Evolutionary conservation across 2,113 vertebrate genomes (phyloP).

Genomic region (Oryzias celebensis): DNA sequence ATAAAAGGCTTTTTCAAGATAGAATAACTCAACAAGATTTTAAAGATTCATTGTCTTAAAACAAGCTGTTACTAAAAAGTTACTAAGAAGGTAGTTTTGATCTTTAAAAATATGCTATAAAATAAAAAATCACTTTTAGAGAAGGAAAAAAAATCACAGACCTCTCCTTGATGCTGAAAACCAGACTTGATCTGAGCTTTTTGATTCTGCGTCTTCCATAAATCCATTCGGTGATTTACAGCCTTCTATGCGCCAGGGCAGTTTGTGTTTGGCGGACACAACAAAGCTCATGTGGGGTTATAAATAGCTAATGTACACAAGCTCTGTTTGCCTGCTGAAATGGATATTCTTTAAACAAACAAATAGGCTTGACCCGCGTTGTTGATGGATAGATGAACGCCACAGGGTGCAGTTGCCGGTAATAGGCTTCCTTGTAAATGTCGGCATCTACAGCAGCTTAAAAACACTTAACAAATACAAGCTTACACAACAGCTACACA

Average conservation of each 20-base stretch:
- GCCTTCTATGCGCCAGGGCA: slow-evolving; percentile 42
- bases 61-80: no score
- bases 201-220: slow-evolving; percentile 49
- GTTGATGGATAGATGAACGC: slow-evolving; percentile 45
- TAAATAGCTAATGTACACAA: slow-evolving; percentile 71
- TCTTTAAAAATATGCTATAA: no score
- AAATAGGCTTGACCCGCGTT: slow-evolving; percentile 39
- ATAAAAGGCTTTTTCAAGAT: no score
- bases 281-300: slow-evolving; percentile 45
- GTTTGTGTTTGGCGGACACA: slow-evolving; percentile 47
- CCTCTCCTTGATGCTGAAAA: background rate
- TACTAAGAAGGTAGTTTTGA: no score
- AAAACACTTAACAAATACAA: slow-evolving; percentile 47
- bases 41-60: no score
- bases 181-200: slow-evolving; percentile 17
- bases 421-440: slow-evolving; percentile 44
- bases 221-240: slow-evolving; percentile 60
- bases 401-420: slow-evolving; percentile 39
- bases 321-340: slow-evolving; percentile 66
- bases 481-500: slow-evolving; percentile 17
- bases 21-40: no score
- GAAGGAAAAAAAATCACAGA: slow-evolving; percentile 7
- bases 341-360: slow-evolving; percentile 69
- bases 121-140: background rate
- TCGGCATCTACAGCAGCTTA: slow-evolving; percentile 46